These are phyloP conservation scores for Chaetodon auriga DNA, from an alignment of 2,113 vertebrate genomes.

Conservation along the genomic window DNA sequence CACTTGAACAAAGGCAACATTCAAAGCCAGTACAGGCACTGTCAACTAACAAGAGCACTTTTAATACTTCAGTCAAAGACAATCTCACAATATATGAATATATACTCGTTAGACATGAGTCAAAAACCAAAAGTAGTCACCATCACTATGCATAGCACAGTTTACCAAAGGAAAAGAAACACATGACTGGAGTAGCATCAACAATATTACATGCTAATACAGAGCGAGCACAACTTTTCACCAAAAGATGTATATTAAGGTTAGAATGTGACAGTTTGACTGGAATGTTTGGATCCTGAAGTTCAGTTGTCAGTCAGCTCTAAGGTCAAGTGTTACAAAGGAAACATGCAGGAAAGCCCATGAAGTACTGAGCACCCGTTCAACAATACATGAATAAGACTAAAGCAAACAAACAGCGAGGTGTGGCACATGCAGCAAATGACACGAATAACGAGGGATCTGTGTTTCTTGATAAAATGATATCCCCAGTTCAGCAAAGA, in stretches of 20 bases:
- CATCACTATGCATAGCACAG: constrained; percentile 52
- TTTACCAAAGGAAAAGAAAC: constrained; percentile 28
- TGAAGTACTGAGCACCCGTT: not conserved
- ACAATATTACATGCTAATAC: constrained; percentile 41
- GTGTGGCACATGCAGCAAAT: not conserved
- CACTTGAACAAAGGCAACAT: constrained; percentile 48
- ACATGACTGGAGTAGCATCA: not conserved
- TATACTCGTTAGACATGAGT: not conserved
- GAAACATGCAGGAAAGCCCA: constrained; percentile 20
- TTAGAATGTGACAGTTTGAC: not conserved
- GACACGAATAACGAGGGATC: constrained; percentile 4
- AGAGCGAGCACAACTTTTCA: constrained; percentile 29
- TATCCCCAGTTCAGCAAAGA: not conserved
- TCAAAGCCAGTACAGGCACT: constrained; percentile 61
- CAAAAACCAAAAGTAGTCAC: constrained; percentile 45
- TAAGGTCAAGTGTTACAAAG: constrained; percentile 4
- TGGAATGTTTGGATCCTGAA: constrained; percentile 48
- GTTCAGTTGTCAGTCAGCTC: constrained; percentile 3
- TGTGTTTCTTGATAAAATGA: not conserved
- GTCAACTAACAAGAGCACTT: constrained; percentile 76
- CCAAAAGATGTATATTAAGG: constrained; percentile 1
- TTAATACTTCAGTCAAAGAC: constrained; percentile 58
- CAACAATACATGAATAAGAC: constrained; percentile 6
- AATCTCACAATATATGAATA: constrained; percentile 27
- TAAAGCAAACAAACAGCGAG: constrained; percentile 13